A percentile compares a stretch with the other conserved stretches of the same genome.
phyloP scores from a whole-genome alignment of 2,113 vertebrate genomes.

The Chinchilla lanigera region DNA sequence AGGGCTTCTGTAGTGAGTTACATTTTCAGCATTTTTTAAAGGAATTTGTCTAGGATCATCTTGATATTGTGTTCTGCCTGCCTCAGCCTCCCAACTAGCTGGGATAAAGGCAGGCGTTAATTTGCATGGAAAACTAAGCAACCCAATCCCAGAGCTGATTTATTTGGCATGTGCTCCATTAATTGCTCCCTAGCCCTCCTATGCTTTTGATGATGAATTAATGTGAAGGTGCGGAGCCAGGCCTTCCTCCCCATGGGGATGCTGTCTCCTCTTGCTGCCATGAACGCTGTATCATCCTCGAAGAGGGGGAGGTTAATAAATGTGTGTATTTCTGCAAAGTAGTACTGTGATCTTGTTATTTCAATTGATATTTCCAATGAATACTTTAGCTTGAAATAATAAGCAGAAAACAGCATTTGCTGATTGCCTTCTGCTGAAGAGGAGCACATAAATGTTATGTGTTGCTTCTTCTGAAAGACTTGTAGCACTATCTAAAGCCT shows the following conservation, averaged over 20 bases:
- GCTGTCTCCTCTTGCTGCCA: neutral
- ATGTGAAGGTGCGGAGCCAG: conserved; percentile 46
- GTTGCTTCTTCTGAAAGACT: conserved; percentile 69
- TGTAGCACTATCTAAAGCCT: conserved; percentile 53
- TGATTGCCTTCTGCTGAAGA: conserved; percentile 77
- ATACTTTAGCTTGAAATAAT: conserved; percentile 81
- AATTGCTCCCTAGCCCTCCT: conserved; percentile 42
- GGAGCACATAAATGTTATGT: conserved; percentile 72
- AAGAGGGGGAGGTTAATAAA: conserved; percentile 79
- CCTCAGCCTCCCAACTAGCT: neutral
- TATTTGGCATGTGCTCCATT: neutral
- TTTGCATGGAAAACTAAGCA: conserved; percentile 35
- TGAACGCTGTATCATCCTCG: conserved; percentile 13
- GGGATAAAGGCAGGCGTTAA: neutral
- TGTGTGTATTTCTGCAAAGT: conserved; percentile 53
- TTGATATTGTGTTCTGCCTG: neutral
- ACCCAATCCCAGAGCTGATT: neutral
- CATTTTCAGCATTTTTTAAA: neutral
- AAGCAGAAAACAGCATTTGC: conserved; percentile 72
- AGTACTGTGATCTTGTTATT: conserved; percentile 73
- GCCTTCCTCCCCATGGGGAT: conserved; percentile 6
- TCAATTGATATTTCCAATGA: conserved; percentile 83
- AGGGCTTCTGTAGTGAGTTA: neutral
- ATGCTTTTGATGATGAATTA: conserved; percentile 57
- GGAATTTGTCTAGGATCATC: neutral